Evolutionary conservation across 2,888 invertebrate species (phyloP).

Genomic region (Agrilus cyanescens): DNA sequence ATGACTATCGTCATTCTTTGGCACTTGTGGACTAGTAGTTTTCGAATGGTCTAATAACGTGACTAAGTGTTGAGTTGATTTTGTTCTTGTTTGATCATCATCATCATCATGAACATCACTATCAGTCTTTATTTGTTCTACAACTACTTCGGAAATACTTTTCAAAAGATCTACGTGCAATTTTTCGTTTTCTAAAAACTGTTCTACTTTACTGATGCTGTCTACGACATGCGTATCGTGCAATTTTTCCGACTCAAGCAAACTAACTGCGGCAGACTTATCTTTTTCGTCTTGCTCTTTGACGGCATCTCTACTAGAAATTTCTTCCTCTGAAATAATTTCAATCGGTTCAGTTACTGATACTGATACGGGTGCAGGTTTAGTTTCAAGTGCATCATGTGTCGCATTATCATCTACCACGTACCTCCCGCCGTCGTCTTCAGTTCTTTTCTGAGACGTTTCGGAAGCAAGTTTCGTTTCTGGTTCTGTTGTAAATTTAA

Average conservation of each 20-base stretch:
- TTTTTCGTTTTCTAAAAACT: slow-evolving; percentile 13
- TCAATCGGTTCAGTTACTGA: slow-evolving; percentile 16
- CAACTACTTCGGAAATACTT: slow-evolving; percentile 11
- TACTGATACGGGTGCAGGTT: slow-evolving; percentile 20
- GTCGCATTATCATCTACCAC: slow-evolving; percentile 26
- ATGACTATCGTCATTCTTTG: no score
- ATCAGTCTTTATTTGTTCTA: slow-evolving; percentile 11
- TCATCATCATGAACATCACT: no score
- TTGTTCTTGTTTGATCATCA: no score
- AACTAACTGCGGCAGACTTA: no score
- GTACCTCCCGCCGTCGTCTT: slow-evolving; percentile 27
- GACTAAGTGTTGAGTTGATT: no score
- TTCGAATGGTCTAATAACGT: no score
- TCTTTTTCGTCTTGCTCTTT: no score
- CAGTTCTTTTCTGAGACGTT: slow-evolving; percentile 4
- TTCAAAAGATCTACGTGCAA: slow-evolving; percentile 13
- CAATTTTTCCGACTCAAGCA: no score
- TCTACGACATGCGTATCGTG: neutral
- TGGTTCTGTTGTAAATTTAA: slow-evolving; percentile 1
- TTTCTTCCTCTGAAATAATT: slow-evolving; percentile 17
- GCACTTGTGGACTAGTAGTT: no score
- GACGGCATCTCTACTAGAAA: slow-evolving; percentile 12
- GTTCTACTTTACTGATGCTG: slow-evolving; percentile 10
- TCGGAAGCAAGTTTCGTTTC: slow-evolving; percentile 16
- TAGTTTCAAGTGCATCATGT: slow-evolving; percentile 23